These are phyloP conservation scores for Apeltes quadracus DNA, from an alignment of 2,113 vertebrate genomes.

Conservation along the genomic window DNA sequence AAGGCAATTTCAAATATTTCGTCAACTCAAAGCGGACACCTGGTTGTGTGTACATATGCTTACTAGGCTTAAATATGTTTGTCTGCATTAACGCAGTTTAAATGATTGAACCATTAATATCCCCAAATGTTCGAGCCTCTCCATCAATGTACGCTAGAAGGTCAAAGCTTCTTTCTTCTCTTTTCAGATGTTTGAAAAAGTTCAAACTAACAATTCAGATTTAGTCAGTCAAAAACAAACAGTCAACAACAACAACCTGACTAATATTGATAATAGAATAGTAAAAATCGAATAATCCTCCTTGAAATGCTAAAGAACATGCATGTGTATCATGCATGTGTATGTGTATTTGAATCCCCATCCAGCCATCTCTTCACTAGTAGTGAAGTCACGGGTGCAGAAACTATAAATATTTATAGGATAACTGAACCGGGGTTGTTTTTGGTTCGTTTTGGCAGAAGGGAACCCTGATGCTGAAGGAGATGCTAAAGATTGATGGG, in stretches of 20 bases:
- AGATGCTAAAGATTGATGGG: conserved; percentile 96
- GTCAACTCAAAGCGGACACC: no score
- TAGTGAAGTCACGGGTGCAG: no score
- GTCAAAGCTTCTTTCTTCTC: neutral
- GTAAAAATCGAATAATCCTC: neutral
- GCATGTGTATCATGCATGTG: neutral
- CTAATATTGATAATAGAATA: no score
- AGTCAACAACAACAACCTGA: no score
- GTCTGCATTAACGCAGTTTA: no score
- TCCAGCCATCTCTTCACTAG: no score
- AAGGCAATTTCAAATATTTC: no score
- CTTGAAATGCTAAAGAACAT: neutral
- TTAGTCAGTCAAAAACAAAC: no score
- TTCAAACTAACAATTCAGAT: no score
- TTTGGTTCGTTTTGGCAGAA: conserved; percentile 79
- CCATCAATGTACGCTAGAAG: neutral
- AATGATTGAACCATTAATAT: no score
- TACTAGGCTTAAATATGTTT: no score
- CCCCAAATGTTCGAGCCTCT: neutral
- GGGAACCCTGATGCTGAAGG: conserved; percentile 95
- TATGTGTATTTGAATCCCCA: neutral
- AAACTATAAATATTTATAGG: neutral
- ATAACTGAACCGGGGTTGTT: neutral
- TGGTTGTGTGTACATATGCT: no score
- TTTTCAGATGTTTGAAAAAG: neutral